Percentiles rank a stretch among this genome's conserved stretches.
These are phyloP conservation scores for Nanger granti DNA, from an alignment of 2,113 vertebrate genomes.

Conservation along the genomic window DNA sequence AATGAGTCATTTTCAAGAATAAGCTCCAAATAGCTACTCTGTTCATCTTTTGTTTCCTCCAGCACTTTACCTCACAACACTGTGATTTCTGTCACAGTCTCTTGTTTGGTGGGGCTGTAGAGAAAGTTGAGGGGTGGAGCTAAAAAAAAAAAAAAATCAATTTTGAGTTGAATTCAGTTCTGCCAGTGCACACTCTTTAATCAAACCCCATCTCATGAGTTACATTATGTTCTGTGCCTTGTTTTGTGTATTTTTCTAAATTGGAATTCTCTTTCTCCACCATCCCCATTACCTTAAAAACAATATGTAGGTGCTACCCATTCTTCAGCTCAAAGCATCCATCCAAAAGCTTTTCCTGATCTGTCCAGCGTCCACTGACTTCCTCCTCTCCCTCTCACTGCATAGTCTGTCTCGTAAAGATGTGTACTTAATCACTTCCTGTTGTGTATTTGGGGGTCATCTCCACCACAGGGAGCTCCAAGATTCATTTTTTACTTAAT, in stretches of 20 bases:
- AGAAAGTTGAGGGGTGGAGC: background rate
- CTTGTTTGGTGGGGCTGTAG: background rate
- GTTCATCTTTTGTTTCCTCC: background rate
- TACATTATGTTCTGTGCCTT: background rate
- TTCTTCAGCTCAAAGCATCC: background rate
- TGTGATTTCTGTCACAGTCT: background rate
- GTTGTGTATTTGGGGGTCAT: background rate
- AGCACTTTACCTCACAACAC: background rate
- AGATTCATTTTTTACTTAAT: background rate
- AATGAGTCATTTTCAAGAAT: conserved; percentile 42
- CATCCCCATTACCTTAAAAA: background rate
- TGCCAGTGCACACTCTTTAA: background rate
- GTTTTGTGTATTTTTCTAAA: background rate
- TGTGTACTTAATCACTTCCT: background rate
- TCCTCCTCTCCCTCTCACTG: background rate
- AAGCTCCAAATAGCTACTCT: background rate
- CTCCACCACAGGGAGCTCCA: background rate
- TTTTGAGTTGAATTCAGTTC: conserved; percentile 12
- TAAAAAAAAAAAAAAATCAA: background rate
- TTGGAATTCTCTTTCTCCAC: background rate
- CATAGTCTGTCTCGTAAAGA: background rate
- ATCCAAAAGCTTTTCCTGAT: background rate
- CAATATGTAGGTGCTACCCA: background rate
- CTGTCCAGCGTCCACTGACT: background rate
- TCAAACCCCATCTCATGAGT: background rate